Evolutionary conservation across 2,113 vertebrate species (phyloP).

Genomic region (Gymnobelideus leadbeateri): DNA sequence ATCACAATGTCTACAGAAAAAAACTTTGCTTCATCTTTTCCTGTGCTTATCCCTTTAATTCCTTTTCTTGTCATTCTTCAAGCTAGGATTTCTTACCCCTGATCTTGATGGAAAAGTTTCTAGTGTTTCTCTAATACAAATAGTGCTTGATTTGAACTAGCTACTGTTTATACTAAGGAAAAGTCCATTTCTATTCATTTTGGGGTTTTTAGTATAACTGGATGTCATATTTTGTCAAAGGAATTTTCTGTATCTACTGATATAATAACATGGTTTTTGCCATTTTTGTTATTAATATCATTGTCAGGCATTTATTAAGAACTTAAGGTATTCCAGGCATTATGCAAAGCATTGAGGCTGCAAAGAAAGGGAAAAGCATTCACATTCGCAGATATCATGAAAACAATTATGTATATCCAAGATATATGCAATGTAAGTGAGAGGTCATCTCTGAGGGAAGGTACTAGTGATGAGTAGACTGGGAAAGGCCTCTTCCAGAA

Average conservation of each 20-base stretch:
- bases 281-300: background rate
- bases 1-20: background rate
- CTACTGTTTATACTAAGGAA: too few relatives aligned
- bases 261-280: too few relatives aligned
- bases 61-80: too few relatives aligned
- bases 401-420: background rate
- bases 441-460: background rate
- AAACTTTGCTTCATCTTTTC: background rate
- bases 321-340: background rate
- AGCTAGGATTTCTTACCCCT: too few relatives aligned
- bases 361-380: background rate
- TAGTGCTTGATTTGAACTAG: too few relatives aligned
- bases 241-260: too few relatives aligned
- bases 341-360: background rate
- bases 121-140: too few relatives aligned
- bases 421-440: background rate
- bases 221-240: too few relatives aligned
- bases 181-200: too few relatives aligned
- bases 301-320: background rate
- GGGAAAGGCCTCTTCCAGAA: background rate
- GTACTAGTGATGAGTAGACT: background rate
- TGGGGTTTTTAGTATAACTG: too few relatives aligned
- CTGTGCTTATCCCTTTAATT: too few relatives aligned
- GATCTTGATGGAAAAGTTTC: too few relatives aligned
- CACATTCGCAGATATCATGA: background rate